Base-by-base conservation (phyloP, 92 coral and sea anemone genomes). In the Palythoa grandiflora region DNA sequence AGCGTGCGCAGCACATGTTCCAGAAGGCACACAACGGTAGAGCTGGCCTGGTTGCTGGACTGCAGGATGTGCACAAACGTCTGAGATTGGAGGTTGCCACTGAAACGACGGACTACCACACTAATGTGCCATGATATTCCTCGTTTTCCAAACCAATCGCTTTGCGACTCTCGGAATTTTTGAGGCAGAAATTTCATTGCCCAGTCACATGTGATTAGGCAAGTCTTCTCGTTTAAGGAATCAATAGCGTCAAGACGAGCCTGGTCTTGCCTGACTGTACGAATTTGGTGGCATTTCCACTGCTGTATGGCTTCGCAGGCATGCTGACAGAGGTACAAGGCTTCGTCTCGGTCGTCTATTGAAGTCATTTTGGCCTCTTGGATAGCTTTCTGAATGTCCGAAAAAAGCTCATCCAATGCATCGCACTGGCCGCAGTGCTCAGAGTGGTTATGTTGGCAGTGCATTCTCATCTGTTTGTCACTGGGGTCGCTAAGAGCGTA, bases 61-160 rank as follows among this genome's bases (percentile, higher is more conserved):
- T 52, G 83, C 59, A 85, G 15, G 40, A 85, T 85, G 81, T 85
- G 83, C 38, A 85, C 83, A 51, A 85, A 85, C 15, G 89, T 85
- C 83, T 85, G 89, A 13, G 89, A 59, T 54, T 60, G 89, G 37
- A 85, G 79, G 73, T 85, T 83, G 54, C 83, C 73, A 38, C 17
- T 85, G 75, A 74, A 73, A 3, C 73, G 53, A 3, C 89, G 61
- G 12, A 85, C 89, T 19, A 52, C 83, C 53, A 85, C 89, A 38
- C 89, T 85, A 21, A 85, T 75, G 74, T 85, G 83, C 83, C 83
- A 85, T 73, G 71, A 75, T 19, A 85, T 85, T 40, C 89, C 83
- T 39, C 74, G 89, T 71, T 85, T 75, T 2, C 60, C 83, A n/a
- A 75, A 85, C 89, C 83, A 85, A 52, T 85, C 55, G 48, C 73